Percentiles rank a stretch among this genome's conserved stretches.
These are phyloP conservation scores for Notolepis coatsorum DNA, from an alignment of 2,797 vertebrate species.

Conservation along the genomic window DNA sequence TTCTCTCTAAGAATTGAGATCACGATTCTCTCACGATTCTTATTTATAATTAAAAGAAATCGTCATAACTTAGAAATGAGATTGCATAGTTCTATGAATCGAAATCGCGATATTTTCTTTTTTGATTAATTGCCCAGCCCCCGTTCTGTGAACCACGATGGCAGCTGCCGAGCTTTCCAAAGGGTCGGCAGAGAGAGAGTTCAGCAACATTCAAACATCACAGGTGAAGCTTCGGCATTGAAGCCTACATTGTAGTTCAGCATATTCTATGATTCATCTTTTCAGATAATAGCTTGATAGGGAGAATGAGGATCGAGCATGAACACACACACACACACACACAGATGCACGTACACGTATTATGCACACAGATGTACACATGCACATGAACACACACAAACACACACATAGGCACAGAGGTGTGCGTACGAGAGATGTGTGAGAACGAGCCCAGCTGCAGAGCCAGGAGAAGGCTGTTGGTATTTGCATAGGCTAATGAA, in stretches of 20 bases:
- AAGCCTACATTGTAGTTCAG: constrained; percentile 14
- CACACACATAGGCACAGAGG: neutral
- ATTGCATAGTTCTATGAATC: too few relatives aligned
- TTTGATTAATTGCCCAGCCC: too few relatives aligned
- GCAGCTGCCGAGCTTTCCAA: too few relatives aligned
- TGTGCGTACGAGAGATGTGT: neutral
- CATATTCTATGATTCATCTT: constrained; percentile 28
- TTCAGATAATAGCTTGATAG: constrained; percentile 44
- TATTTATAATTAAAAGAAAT: too few relatives aligned
- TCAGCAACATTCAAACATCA: constrained; percentile 21
- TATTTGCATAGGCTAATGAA: constrained; percentile 77
- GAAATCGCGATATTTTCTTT: too few relatives aligned
- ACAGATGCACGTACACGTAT: constrained; percentile 2
- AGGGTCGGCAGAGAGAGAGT: constrained; percentile 8
- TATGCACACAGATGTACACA: neutral
- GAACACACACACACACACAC: neutral
- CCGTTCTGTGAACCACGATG: too few relatives aligned
- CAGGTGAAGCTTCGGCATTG: constrained; percentile 17
- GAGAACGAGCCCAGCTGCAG: constrained; percentile 43
- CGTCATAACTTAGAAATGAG: too few relatives aligned
- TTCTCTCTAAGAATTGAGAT: too few relatives aligned
- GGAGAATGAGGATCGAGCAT: constrained; percentile 30
- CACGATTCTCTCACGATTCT: too few relatives aligned
- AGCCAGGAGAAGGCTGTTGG: constrained; percentile 27
- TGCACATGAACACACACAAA: neutral